These are phyloP conservation scores for Seriola aureovittata DNA, from an alignment of 2,113 vertebrate genomes.

Conservation along the genomic window DNA sequence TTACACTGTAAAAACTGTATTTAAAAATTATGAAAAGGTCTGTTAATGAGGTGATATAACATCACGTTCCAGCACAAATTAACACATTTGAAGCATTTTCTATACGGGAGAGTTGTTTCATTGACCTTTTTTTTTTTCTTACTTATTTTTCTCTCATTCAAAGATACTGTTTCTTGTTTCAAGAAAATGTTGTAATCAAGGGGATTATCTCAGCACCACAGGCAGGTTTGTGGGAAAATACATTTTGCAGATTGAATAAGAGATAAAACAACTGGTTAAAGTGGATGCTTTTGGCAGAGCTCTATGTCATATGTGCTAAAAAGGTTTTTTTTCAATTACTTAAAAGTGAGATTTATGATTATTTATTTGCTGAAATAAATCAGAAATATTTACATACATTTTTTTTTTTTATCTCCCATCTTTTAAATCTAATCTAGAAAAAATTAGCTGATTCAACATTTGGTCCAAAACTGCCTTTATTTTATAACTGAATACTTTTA, in stretches of 20 bases:
- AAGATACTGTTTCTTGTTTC: neutral
- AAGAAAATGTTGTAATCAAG: neutral
- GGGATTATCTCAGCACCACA: neutral
- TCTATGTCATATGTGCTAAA: neutral
- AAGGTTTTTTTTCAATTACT: neutral
- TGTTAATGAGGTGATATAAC: neutral
- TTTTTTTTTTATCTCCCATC: neutral
- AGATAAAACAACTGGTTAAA: neutral
- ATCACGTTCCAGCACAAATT: neutral
- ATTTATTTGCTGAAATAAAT: neutral
- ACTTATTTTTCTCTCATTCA: neutral
- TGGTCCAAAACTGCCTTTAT: neutral
- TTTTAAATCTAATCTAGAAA: neutral
- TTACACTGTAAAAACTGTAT: slow-evolving; percentile 3
- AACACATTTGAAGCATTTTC: neutral
- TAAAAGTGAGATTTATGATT: neutral
- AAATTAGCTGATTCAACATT: neutral
- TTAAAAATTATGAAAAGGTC: neutral
- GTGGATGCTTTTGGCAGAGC: neutral
- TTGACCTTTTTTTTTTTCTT: neutral
- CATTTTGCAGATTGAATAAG: neutral
- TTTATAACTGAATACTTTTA: neutral
- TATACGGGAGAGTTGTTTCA: neutral
- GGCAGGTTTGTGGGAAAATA: neutral
- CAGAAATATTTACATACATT: neutral